Conservation (phyloP, 2,888 invertebrate species). For the Xanthorhoe spadicearia region DNA sequence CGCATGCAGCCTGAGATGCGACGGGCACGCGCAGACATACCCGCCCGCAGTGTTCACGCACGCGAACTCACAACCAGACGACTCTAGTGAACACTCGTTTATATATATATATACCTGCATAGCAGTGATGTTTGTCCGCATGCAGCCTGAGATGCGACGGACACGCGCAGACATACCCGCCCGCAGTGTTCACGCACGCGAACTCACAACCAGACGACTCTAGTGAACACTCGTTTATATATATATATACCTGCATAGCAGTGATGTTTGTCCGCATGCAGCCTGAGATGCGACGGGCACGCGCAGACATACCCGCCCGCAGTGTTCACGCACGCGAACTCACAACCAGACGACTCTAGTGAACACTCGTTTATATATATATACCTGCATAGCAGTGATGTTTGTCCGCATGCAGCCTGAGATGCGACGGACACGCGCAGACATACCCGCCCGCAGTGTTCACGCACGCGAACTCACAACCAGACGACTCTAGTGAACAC, state of each 20-base stretch:
- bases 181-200: constrained; percentile 86
- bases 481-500: constrained; percentile 71
- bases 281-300: constrained; percentile 75
- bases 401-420: constrained; percentile 65
- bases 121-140: constrained; percentile 63
- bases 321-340: constrained; percentile 86
- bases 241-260: constrained; percentile 69
- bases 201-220: constrained; percentile 80
- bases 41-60: constrained; percentile 87
- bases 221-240: constrained; percentile 81
- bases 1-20: constrained; percentile 59
- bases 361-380: constrained; percentile 83
- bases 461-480: constrained; percentile 85
- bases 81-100: constrained; percentile 78
- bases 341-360: constrained; percentile 76
- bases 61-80: constrained; percentile 81
- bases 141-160: constrained; percentile 67
- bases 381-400: constrained; percentile 58
- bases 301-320: constrained; percentile 86
- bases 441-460: constrained; percentile 86
- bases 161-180: constrained; percentile 86
- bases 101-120: constrained; percentile 72
- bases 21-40: constrained; percentile 85
- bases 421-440: constrained; percentile 82
- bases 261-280: constrained; percentile 63